Conservation (phyloP, 2,113 vertebrate species). For the Prochilodus magdalenae region DNA sequence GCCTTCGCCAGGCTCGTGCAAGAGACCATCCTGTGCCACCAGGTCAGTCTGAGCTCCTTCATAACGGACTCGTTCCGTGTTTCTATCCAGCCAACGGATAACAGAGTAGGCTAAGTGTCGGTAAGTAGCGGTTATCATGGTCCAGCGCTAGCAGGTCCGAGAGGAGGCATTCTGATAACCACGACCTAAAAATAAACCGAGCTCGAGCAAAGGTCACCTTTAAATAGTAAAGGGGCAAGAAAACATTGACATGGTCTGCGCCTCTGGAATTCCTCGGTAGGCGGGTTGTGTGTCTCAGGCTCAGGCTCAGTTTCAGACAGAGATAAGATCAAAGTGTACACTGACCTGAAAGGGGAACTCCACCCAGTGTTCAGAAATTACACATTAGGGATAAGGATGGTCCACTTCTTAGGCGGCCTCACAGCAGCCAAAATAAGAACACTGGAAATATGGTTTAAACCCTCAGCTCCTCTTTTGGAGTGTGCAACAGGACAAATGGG, state of each 20-base stretch:
- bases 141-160: not conserved
- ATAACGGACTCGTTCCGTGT: not conserved
- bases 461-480: no score
- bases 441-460: no score
- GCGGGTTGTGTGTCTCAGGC: not conserved
- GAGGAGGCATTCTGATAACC: conserved; percentile 3
- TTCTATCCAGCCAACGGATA: not conserved
- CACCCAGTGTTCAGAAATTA: no score
- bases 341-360: no score
- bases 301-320: not conserved
- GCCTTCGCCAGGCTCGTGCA: conserved; percentile 91
- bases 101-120: not conserved
- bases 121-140: not conserved
- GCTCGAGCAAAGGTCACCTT: conserved; percentile 71
- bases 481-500: no score
- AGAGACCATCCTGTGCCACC: conserved; percentile 91
- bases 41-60: conserved; percentile 76
- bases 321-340: conserved; percentile 2
- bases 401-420: no score
- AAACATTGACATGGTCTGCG: conserved; percentile 63
- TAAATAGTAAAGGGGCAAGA: conserved; percentile 50
- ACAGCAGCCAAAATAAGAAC: no score
- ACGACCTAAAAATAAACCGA: conserved; percentile 65
- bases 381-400: no score
- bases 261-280: conserved; percentile 44